These are phyloP conservation scores for Asteroscopus sphinx DNA, from an alignment of 2,888 invertebrate genomes.

Conservation along the genomic window DNA sequence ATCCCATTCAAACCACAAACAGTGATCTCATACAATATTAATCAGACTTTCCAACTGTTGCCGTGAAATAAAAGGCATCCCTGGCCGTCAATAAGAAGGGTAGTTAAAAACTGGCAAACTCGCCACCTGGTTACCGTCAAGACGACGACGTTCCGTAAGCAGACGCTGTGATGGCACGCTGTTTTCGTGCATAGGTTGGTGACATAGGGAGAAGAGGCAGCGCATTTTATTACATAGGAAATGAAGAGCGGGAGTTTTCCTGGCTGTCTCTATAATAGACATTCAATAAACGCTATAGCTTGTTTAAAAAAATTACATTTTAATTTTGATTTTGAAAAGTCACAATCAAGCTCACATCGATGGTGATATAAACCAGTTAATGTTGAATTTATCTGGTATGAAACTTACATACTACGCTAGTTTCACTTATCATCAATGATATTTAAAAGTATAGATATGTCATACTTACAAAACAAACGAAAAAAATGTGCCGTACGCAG, in stretches of 20 bases:
- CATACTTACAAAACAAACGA: no score
- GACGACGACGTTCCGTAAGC: conserved; percentile 30
- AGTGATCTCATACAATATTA: conserved; percentile 51
- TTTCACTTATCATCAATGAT: no score
- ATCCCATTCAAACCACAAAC: conserved; percentile 34
- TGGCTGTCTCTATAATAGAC: no score
- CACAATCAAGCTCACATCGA: no score
- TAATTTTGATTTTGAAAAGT: no score
- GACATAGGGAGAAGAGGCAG: conserved; percentile 5
- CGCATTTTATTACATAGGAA: neutral
- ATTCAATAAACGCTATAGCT: no score
- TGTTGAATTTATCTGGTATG: no score
- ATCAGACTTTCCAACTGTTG: conserved; percentile 41
- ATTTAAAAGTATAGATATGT: no score
- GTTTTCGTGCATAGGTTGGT: neutral
- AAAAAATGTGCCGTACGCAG: no score
- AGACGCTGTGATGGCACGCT: conserved; percentile 16
- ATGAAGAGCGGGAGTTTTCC: neutral
- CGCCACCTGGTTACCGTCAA: conserved; percentile 65
- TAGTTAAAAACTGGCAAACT: conserved; percentile 52
- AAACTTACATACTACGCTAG: no score
- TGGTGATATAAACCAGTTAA: no score
- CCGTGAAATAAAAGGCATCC: conserved; percentile 52
- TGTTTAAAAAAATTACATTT: no score
- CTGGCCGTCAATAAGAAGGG: conserved; percentile 38